Evolutionary conservation across 2,113 vertebrate genomes (phyloP).

Genomic region (Rhodinocichla rosea): DNA sequence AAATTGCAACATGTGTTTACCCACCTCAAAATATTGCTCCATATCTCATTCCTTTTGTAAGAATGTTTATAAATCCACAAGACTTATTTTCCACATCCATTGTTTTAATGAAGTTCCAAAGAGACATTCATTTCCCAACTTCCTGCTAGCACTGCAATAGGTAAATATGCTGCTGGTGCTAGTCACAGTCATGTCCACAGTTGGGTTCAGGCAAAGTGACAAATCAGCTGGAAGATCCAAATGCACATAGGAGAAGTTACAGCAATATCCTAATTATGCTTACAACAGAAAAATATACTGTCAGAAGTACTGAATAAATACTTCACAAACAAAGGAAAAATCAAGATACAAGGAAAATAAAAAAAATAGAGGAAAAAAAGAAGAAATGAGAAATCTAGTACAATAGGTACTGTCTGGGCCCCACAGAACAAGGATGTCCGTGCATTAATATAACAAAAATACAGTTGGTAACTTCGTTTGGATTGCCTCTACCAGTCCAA

Average conservation of each 20-base stretch:
- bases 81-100: not conserved
- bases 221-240: not conserved
- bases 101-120: constrained; percentile 33
- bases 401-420: not conserved
- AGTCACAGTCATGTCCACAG: not conserved
- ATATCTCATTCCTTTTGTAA: constrained; percentile 3
- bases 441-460: not conserved
- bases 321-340: not conserved
- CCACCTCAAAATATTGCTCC: constrained; percentile 2
- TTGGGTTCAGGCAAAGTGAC: not conserved
- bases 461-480: not conserved
- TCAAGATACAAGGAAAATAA: not conserved
- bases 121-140: not conserved
- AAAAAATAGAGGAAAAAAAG: not conserved
- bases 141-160: not conserved
- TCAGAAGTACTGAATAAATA: not conserved
- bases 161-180: constrained; percentile 12
- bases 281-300: not conserved
- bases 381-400: not conserved
- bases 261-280: not conserved
- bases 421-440: not conserved
- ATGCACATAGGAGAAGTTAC: not conserved
- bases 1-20: constrained; percentile 27
- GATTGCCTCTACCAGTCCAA: not conserved
- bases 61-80: not conserved